phyloP scores from a whole-genome alignment of 2,113 vertebrate genomes.

The Eurypyga helias region DNA sequence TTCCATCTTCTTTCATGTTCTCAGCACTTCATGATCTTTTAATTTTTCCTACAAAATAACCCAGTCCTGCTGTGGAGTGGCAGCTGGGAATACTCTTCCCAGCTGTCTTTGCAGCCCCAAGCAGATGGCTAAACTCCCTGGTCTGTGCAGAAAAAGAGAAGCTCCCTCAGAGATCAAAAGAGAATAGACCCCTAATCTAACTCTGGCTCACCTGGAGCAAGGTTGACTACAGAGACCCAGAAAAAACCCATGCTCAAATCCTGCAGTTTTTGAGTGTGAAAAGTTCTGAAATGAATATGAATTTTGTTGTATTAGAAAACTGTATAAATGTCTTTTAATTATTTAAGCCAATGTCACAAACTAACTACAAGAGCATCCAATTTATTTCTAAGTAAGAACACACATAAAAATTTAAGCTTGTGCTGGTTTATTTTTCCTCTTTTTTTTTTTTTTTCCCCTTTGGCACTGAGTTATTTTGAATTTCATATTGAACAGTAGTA shows the following conservation, averaged over 20 bases:
- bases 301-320: background rate
- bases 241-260: background rate
- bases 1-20: background rate
- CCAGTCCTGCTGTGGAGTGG: background rate
- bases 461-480: background rate
- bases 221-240: background rate
- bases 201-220: background rate
- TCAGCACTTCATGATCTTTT: background rate
- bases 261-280: background rate
- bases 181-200: background rate
- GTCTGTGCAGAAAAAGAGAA: background rate
- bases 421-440: background rate
- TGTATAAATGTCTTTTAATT: background rate
- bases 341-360: background rate
- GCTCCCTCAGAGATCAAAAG: background rate
- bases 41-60: background rate
- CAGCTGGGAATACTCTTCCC: background rate
- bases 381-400: background rate
- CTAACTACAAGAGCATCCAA: background rate
- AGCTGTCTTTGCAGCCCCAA: background rate
- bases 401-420: background rate
- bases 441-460: background rate
- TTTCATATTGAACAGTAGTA: background rate
- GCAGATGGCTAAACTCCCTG: background rate
- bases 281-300: background rate